Conservation (phyloP, 2,797 vertebrate genomes). For the Micrastur ruficollis region DNA sequence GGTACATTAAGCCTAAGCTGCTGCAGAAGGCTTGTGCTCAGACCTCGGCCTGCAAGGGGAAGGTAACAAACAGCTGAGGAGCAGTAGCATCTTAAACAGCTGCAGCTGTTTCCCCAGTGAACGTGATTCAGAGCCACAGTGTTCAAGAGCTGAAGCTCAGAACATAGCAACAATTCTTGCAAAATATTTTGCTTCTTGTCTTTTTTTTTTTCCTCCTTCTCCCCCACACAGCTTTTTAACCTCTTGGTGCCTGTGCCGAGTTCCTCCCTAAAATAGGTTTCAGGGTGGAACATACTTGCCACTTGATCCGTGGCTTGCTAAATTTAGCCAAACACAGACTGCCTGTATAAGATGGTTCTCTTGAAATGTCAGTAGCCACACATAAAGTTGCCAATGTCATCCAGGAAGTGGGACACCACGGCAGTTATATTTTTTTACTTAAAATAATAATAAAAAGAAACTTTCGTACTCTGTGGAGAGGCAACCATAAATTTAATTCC, state of each 20-base stretch:
- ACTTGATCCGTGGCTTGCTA: conserved; percentile 51
- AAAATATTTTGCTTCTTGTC: conserved; percentile 62
- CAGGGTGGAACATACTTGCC: conserved; percentile 58
- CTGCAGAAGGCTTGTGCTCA: neutral
- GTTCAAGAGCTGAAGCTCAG: conserved; percentile 46
- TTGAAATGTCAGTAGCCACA: conserved; percentile 59
- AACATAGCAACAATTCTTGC: conserved; percentile 63
- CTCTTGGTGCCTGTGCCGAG: conserved; percentile 31
- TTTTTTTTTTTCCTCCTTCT: neutral
- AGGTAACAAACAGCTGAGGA: conserved; percentile 57
- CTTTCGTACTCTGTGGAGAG: conserved; percentile 5
- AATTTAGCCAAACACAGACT: conserved; percentile 59
- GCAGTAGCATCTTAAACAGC: conserved; percentile 67
- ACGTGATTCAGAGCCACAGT: conserved; percentile 52
- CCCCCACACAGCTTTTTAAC: conserved; percentile 49
- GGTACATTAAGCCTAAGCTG: neutral
- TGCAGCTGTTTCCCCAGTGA: conserved; percentile 66
- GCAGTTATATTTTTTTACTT: conserved; percentile 33
- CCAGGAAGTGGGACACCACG: conserved; percentile 59
- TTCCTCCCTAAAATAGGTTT: conserved; percentile 61
- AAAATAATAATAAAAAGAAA: conserved; percentile 63
- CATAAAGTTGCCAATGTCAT: conserved; percentile 41
- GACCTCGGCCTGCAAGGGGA: neutral
- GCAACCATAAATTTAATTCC: conserved; percentile 38
- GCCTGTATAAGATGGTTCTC: conserved; percentile 29